Conservation (phyloP, 2,888 invertebrate species). For the Mongoloraphidia duomilia region DNA sequence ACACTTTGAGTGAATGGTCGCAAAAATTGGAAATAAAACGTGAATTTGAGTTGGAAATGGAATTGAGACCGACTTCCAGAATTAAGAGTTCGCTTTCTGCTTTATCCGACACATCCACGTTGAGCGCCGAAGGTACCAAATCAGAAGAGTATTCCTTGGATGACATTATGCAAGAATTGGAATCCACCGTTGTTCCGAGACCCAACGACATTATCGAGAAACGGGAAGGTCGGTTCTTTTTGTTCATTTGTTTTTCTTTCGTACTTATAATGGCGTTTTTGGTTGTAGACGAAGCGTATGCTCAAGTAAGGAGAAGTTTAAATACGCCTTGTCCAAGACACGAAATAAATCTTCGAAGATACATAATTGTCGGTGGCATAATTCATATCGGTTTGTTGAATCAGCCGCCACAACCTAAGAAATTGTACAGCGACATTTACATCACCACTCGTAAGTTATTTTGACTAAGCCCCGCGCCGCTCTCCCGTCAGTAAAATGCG, state of each 20-base stretch:
- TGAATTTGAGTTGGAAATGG: slow-evolving; percentile 5
- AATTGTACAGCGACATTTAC: slow-evolving; percentile 32
- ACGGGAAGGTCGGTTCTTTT: too few species aligned
- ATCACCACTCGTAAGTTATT: slow-evolving; percentile 40
- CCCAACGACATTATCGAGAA: too few species aligned
- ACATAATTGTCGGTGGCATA: slow-evolving; percentile 61
- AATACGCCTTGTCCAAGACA: slow-evolving; percentile 31
- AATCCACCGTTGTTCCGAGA: too few species aligned
- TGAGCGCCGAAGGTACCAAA: too few species aligned
- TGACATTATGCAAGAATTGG: too few species aligned
- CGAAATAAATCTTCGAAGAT: slow-evolving; percentile 62
- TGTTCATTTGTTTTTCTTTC: too few species aligned
- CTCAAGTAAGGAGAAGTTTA: slow-evolving; percentile 29
- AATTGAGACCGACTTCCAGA: too few species aligned
- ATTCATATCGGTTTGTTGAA: slow-evolving; percentile 56
- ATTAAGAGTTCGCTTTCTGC: too few species aligned
- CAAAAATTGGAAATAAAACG: slow-evolving; percentile 24
- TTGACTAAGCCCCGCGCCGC: background rate
- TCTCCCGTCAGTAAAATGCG: too few species aligned
- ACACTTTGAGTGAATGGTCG: slow-evolving; percentile 22
- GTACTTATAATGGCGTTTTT: background rate
- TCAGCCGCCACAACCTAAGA: slow-evolving; percentile 65
- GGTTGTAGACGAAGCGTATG: slow-evolving; percentile 33
- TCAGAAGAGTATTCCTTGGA: too few species aligned
- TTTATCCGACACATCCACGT: too few species aligned